phyloP scores from a whole-genome alignment of 2,888 invertebrate genomes.

The Lissonota sp. region DNA sequence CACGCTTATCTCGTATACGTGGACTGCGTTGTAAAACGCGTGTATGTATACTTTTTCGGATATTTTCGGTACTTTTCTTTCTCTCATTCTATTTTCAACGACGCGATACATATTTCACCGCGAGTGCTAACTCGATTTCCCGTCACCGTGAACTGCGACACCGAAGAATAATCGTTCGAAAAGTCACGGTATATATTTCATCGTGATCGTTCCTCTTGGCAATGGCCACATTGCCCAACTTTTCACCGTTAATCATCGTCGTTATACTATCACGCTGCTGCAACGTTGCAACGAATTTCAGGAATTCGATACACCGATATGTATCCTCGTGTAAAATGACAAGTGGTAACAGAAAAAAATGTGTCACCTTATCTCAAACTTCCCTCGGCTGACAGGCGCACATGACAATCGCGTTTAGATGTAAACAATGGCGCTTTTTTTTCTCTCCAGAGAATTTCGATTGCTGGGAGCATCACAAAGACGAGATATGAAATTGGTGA shows the following conservation, averaged over 20 bases:
- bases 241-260: slow-evolving; percentile 45
- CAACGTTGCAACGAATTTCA: slow-evolving; percentile 23
- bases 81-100: slow-evolving; percentile 36
- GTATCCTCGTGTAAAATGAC: background rate
- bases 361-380: slow-evolving; percentile 7
- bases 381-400: slow-evolving; percentile 24
- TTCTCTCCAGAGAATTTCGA: background rate
- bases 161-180: slow-evolving; percentile 54
- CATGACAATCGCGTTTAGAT: slow-evolving; percentile 32
- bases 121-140: slow-evolving; percentile 54
- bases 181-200: slow-evolving; percentile 49
- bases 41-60: slow-evolving; percentile 18
- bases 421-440: slow-evolving; percentile 16
- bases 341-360: background rate
- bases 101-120: slow-evolving; percentile 56
- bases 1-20: slow-evolving; percentile 47
- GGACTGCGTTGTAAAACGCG: slow-evolving; percentile 27
- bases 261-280: slow-evolving; percentile 32
- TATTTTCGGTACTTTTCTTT: slow-evolving; percentile 15
- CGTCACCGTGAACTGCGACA: slow-evolving; percentile 43
- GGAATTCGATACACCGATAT: background rate
- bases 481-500: slow-evolving; percentile 10
- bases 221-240: slow-evolving; percentile 27
- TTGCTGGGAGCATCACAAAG: background rate
- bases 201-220: slow-evolving; percentile 44